phyloP scores from a whole-genome alignment of 1,140 invertebrate genomes.

The Heliothis virescens region DNA sequence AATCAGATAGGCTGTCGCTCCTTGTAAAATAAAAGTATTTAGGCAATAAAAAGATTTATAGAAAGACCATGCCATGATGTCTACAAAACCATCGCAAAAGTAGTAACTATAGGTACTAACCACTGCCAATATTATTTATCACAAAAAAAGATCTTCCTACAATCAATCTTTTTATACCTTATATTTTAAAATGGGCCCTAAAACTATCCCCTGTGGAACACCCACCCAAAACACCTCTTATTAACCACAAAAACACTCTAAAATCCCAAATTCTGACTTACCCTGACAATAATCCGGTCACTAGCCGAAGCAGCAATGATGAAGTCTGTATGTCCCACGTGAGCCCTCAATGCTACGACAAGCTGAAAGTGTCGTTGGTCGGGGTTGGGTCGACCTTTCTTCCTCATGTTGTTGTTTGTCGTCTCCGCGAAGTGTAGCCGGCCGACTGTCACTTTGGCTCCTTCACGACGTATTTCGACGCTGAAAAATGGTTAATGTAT shows the following conservation, averaged over 20 bases:
- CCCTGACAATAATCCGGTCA: conserved; percentile 97
- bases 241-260: neutral
- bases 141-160: too few relatives aligned
- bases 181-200: too few relatives aligned
- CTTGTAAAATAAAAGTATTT: too few relatives aligned
- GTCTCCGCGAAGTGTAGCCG: conserved; percentile 99
- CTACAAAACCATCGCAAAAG: too few relatives aligned
- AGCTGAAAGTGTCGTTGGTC: conserved; percentile 98
- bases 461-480: conserved; percentile 94
- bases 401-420: conserved; percentile 99
- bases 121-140: too few relatives aligned
- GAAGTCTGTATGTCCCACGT: conserved; percentile 88
- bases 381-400: conserved; percentile 99
- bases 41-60: too few relatives aligned
- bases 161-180: too few relatives aligned
- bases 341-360: conserved; percentile 96
- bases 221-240: neutral
- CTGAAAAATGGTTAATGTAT: too few relatives aligned
- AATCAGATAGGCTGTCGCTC: too few relatives aligned
- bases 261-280: conserved; percentile 3
- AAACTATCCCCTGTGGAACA: too few relatives aligned
- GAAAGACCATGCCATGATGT: too few relatives aligned
- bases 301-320: conserved; percentile 95
- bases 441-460: conserved; percentile 97
- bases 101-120: too few relatives aligned